phyloP scores from a whole-genome alignment of 2,113 vertebrate species.

The Strigops habroptila region DNA sequence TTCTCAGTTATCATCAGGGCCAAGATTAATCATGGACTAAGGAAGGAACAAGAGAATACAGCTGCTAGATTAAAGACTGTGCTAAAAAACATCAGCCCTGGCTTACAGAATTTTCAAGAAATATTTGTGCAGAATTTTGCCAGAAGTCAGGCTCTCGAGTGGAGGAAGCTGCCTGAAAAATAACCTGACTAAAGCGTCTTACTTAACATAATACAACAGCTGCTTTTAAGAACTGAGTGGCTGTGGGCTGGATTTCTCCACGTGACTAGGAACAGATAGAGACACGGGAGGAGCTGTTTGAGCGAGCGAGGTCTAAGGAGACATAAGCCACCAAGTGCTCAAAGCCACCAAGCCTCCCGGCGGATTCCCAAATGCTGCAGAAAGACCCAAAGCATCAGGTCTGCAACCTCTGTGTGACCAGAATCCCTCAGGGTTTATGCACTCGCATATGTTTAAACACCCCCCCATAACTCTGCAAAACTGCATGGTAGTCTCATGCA shows the following conservation, averaged over 20 bases:
- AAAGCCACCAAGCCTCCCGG: not conserved
- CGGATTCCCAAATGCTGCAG: not conserved
- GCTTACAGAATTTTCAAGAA: not conserved
- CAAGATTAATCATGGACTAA: not conserved
- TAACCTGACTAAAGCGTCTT: not conserved
- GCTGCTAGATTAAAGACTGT: not conserved
- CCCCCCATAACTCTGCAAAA: not conserved
- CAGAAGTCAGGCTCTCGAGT: not conserved
- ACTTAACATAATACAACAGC: not conserved
- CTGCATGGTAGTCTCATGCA: fast-evolving
- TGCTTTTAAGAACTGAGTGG: not conserved
- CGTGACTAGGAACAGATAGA: not conserved
- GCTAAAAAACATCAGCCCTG: not conserved
- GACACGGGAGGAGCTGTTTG: not conserved
- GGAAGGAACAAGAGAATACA: not conserved
- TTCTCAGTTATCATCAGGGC: not conserved
- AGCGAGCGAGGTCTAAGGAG: fast-evolving
- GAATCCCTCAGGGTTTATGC: not conserved
- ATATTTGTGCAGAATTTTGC: not conserved
- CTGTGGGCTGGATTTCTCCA: not conserved
- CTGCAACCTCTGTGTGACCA: not conserved
- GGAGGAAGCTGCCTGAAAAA: not conserved
- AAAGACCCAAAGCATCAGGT: not conserved
- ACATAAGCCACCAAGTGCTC: not conserved
- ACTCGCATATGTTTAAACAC: not conserved